phyloP scores from a whole-genome alignment of 2,113 vertebrate genomes.

The Coracopsis vasa region DNA sequence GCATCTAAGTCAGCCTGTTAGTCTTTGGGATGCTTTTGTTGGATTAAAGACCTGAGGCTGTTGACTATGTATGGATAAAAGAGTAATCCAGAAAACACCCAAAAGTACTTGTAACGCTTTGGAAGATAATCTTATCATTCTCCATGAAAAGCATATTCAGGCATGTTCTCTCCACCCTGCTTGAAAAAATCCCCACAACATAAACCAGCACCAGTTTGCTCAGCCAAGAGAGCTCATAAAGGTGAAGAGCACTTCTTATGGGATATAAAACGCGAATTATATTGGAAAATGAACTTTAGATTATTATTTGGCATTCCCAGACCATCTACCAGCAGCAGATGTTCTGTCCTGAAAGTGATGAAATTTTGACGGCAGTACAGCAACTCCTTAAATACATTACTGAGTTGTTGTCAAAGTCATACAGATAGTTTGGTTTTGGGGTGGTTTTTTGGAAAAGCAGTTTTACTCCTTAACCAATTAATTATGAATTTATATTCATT shows the following conservation, averaged over 20 bases:
- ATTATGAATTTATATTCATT: background rate
- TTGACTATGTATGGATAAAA: background rate
- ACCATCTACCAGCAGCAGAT: conserved; percentile 31
- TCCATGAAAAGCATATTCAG: conserved; percentile 11
- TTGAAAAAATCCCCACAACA: background rate
- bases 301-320: conserved; percentile 7
- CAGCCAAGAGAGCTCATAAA: conserved; percentile 33
- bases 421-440: background rate
- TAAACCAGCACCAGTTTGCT: background rate
- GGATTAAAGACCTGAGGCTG: background rate
- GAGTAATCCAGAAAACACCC: background rate
- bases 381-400: conserved; percentile 4
- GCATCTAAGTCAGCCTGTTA: background rate
- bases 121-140: background rate
- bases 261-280: conserved; percentile 32
- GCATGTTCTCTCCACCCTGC: background rate
- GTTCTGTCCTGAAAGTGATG: conserved; percentile 25
- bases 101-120: background rate
- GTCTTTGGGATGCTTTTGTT: background rate
- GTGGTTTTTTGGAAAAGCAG: background rate
- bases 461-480: background rate
- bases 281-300: conserved; percentile 23
- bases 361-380: background rate
- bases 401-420: background rate
- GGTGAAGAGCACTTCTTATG: background rate